Percentiles rank a stretch among this genome's conserved stretches.
Conservation (phyloP, 2,797 vertebrate species). For the Neomorphus geoffroyi region DNA sequence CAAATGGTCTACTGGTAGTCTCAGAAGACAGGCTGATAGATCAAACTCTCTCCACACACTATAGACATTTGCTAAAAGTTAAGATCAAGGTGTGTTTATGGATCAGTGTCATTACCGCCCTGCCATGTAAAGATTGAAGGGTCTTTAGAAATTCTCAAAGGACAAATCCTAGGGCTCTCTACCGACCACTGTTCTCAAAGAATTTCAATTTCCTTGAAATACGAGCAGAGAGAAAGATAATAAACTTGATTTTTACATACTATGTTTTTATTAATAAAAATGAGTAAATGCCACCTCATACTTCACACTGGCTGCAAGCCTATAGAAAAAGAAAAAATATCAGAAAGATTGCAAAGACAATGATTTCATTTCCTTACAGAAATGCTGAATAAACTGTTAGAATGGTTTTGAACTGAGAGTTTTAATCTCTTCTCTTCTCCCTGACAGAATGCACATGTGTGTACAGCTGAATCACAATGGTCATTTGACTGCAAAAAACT, state of each 20-base stretch:
- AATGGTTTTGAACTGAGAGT: not conserved
- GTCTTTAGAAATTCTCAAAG: not conserved
- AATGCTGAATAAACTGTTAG: not conserved
- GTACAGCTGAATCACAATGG: not conserved
- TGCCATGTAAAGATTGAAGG: not conserved
- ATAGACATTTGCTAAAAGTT: not conserved
- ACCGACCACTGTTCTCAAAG: not conserved
- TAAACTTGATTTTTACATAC: not conserved
- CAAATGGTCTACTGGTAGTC: not conserved
- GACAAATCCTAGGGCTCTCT: not conserved
- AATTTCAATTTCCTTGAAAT: not conserved
- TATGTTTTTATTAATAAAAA: not conserved
- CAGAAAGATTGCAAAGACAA: not conserved
- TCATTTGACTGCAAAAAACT: not conserved
- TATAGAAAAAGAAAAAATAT: not conserved
- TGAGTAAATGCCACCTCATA: not conserved
- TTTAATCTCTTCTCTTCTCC: not conserved
- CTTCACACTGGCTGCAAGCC: not conserved
- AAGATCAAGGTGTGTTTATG: not conserved
- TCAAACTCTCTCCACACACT: not conserved
- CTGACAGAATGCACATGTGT: not conserved
- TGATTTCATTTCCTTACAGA: not conserved
- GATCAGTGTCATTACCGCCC: not conserved
- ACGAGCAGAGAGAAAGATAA: not conserved
- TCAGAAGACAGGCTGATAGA: conserved; percentile 3